These are phyloP conservation scores for Batillaria attramentaria DNA, from an alignment of 1,140 invertebrate genomes.

Conservation along the genomic window DNA sequence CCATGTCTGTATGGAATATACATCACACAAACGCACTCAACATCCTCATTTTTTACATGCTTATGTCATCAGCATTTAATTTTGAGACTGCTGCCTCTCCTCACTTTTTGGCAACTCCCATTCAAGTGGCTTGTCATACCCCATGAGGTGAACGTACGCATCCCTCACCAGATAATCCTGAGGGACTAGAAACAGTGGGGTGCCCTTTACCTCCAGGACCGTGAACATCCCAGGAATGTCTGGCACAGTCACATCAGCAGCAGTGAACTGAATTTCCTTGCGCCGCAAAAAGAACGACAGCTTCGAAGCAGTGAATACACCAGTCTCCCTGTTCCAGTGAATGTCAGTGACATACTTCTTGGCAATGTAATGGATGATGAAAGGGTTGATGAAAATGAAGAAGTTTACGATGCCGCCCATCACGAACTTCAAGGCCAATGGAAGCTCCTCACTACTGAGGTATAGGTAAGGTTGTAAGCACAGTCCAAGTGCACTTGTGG, in stretches of 20 bases:
- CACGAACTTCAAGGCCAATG: constrained; percentile 74
- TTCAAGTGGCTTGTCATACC: constrained; percentile 90
- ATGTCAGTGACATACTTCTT: constrained; percentile 89
- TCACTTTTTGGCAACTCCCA: constrained; percentile 37
- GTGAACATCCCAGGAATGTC: constrained; percentile 88
- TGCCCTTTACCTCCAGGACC: constrained; percentile 78
- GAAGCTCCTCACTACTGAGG: constrained; percentile 61
- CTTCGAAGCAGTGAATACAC: constrained; percentile 56
- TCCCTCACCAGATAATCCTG: constrained; percentile 78
- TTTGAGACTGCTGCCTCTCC: neutral
- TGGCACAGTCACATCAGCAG: constrained; percentile 83
- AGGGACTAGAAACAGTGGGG: constrained; percentile 84
- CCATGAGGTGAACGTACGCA: constrained; percentile 89
- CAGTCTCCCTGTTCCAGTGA: constrained; percentile 76
- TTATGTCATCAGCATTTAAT: too few species aligned
- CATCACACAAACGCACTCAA: too few species aligned
- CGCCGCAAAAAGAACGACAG: constrained; percentile 53
- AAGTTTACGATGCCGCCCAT: constrained; percentile 80
- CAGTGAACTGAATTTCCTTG: constrained; percentile 50
- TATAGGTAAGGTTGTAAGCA: constrained; percentile 82
- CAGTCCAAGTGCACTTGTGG: constrained; percentile 81
- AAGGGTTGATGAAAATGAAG: constrained; percentile 86
- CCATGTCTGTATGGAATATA: too few species aligned
- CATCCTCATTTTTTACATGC: too few species aligned
- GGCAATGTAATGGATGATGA: constrained; percentile 85